Percentiles rank a stretch among this genome's conserved stretches.
phyloP scores from a whole-genome alignment of 2,797 vertebrate genomes.

The Phrynocephalus vlangalii region DNA sequence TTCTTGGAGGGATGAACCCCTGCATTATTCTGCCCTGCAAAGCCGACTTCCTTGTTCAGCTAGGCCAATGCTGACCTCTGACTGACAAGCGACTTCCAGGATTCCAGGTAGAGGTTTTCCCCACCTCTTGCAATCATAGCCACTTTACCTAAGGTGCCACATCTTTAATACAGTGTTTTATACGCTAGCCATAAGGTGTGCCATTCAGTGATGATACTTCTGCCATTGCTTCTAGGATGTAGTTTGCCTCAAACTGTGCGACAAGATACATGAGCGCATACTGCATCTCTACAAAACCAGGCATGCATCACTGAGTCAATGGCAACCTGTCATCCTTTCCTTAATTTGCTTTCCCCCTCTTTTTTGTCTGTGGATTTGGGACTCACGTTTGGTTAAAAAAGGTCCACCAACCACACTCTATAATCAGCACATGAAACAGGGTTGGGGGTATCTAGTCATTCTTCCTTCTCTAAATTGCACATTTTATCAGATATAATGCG shows the following conservation, averaged over 20 bases:
- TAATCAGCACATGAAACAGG: not conserved
- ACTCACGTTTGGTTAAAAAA: not conserved
- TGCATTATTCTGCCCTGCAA: not conserved
- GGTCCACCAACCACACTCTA: not conserved
- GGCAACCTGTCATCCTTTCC: not conserved
- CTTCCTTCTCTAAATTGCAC: constrained; percentile 9
- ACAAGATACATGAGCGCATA: not conserved
- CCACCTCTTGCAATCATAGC: not conserved
- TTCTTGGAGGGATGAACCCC: not conserved
- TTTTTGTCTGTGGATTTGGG: not conserved
- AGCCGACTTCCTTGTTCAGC: not conserved
- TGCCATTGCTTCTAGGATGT: not conserved
- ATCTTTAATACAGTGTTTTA: not conserved
- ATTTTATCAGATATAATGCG: constrained; percentile 7
- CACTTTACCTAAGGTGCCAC: not conserved
- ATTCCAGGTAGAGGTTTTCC: not conserved
- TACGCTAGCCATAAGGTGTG: too few relatives aligned
- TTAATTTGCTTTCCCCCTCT: not conserved
- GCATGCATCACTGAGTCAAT: not conserved
- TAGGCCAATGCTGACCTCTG: not conserved
- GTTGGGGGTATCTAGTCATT: not conserved
- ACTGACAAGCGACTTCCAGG: not conserved
- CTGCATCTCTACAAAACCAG: not conserved
- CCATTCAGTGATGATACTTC: not conserved
- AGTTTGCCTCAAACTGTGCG: not conserved